A percentile compares a stretch with the other conserved stretches of the same genome.
These are phyloP conservation scores for Gymnoscelis rufifasciata DNA, from an alignment of 2,888 invertebrate genomes.

Conservation along the genomic window DNA sequence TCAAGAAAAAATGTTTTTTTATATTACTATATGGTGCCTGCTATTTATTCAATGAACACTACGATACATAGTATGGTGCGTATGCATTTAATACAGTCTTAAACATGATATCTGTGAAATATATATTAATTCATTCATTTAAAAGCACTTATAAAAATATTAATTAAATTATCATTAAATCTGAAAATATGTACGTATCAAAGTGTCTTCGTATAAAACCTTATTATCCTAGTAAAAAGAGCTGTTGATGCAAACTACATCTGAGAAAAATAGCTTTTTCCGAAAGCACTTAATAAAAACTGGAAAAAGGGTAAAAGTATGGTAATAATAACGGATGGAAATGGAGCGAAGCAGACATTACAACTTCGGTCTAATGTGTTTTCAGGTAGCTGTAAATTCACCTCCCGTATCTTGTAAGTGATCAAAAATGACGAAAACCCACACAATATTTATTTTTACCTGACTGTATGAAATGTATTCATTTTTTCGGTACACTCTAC, in stretches of 20 bases:
- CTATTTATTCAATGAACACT: no score
- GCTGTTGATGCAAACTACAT: constrained; percentile 33
- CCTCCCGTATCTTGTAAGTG: neutral
- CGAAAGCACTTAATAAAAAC: constrained; percentile 32
- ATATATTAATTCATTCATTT: no score
- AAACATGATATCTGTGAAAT: no score
- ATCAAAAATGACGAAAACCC: no score
- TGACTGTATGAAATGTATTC: no score
- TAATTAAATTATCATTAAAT: no score
- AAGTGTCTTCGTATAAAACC: constrained; percentile 45
- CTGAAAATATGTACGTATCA: constrained; percentile 49
- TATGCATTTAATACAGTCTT: no score
- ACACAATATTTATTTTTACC: no score
- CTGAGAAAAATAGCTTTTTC: constrained; percentile 36
- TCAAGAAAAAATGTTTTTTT: neutral
- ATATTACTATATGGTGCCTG: neutral
- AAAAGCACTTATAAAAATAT: no score
- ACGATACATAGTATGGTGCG: no score
- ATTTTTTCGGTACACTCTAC: no score
- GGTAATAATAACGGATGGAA: constrained; percentile 34
- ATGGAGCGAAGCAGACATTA: constrained; percentile 23
- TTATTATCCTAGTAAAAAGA: constrained; percentile 27
- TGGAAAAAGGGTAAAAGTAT: constrained; percentile 31
- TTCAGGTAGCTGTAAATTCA: constrained; percentile 26
- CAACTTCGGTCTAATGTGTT: constrained; percentile 36